Percentiles rank a stretch among this genome's conserved stretches.
Evolutionary conservation across 1,140 invertebrate genomes (phyloP).

Genomic region (Caenorhabditis brenneri): DNA sequence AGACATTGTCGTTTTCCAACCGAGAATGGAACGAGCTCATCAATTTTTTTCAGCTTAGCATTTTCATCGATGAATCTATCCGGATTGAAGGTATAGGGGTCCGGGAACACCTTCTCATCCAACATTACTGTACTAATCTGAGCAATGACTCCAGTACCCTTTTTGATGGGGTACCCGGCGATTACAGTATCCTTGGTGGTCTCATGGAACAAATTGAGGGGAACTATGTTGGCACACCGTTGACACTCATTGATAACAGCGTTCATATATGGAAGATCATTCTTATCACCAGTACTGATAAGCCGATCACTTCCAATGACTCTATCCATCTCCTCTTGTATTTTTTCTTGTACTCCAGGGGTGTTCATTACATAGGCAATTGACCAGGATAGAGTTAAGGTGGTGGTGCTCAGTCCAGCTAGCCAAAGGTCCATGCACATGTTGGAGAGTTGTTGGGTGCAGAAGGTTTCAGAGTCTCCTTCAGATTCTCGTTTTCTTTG

Average conservation of each 20-base stretch:
- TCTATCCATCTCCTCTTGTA: conserved; percentile 70
- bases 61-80: conserved; percentile 81
- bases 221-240: conserved; percentile 51
- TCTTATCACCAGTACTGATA: conserved; percentile 65
- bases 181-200: conserved; percentile 76
- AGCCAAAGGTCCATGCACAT: conserved; percentile 65
- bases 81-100: conserved; percentile 83
- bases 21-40: conserved; percentile 86
- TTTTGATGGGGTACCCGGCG: conserved; percentile 74
- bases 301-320: conserved; percentile 63
- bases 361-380: conserved; percentile 71
- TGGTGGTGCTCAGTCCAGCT: conserved; percentile 72
- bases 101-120: conserved; percentile 80
- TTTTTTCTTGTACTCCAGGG: conserved; percentile 66
- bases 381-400: conserved; percentile 68
- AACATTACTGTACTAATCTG: conserved; percentile 85
- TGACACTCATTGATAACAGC: conserved; percentile 58
- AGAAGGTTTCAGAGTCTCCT: conserved; percentile 31
- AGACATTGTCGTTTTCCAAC: conserved; percentile 84
- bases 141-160: conserved; percentile 81
- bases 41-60: conserved; percentile 78
- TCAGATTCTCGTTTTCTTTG: conserved; percentile 48
- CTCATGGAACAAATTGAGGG: conserved; percentile 50
- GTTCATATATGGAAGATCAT: conserved; percentile 47
- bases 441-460: conserved; percentile 46